Conservation (phyloP, 30 jellyfish, hydroid and myxozoan species). For the Pelagia noctiluca region DNA sequence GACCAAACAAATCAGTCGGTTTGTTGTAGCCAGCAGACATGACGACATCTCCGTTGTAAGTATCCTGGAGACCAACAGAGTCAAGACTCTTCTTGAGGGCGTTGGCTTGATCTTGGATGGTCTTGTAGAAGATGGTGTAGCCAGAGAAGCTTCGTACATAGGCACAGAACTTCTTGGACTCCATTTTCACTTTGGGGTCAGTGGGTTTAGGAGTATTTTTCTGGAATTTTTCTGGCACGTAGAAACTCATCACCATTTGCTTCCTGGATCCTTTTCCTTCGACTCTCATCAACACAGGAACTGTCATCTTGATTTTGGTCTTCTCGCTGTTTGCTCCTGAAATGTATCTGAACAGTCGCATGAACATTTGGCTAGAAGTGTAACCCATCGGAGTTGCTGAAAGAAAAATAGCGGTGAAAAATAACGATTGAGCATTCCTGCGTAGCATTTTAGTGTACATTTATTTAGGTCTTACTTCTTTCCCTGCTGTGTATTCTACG, state of each 20-base stretch:
- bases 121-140: not conserved
- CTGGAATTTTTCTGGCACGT: conserved; percentile 48
- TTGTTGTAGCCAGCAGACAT: conserved; percentile 61
- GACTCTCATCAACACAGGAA: conserved; percentile 39
- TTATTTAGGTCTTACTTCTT: no score
- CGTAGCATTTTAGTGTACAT: no score
- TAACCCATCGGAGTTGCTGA: conserved; percentile 19
- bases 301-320: conserved; percentile 61
- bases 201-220: conserved; percentile 53
- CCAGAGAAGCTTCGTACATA: conserved; percentile 66
- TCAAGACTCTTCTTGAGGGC: conserved; percentile 42
- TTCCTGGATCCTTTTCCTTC: conserved; percentile 12
- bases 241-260: conserved; percentile 59
- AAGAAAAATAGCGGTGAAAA: no score
- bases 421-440: no score
- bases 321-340: conserved; percentile 36
- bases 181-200: not conserved
- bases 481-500: no score
- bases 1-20: conserved; percentile 30
- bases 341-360: conserved; percentile 46
- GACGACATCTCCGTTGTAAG: conserved; percentile 3
- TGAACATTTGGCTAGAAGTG: conserved; percentile 22
- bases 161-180: conserved; percentile 36
- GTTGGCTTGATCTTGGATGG: not conserved
- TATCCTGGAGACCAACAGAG: conserved; percentile 49